Conservation (phyloP, 2,888 invertebrate species). For the Drosophila falleni region DNA sequence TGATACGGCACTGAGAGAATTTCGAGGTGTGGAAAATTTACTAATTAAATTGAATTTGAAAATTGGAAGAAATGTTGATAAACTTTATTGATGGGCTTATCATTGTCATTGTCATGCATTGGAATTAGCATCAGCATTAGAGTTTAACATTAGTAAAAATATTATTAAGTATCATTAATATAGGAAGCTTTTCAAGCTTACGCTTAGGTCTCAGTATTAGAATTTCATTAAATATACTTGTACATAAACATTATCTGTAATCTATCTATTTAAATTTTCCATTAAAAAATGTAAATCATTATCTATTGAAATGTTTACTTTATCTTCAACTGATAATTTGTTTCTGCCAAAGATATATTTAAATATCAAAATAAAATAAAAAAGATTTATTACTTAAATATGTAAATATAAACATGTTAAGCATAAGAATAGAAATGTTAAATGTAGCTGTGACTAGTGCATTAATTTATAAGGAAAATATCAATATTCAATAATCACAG, state of each 20-base stretch:
- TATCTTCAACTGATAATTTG: not conserved
- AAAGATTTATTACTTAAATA: no score
- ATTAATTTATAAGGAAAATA: no score
- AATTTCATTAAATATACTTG: no score
- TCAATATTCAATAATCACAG: not conserved
- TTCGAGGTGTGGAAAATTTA: not conserved
- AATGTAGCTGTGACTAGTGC: no score
- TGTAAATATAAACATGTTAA: no score
- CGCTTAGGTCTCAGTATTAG: no score
- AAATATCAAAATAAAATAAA: no score
- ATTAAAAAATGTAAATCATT: not conserved
- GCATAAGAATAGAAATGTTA: no score
- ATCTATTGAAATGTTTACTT: not conserved
- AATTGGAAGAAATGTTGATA: no score
- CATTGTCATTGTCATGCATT: no score
- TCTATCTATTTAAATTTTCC: not conserved
- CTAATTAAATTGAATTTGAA: no score
- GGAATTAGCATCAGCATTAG: not conserved
- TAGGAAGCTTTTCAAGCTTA: not conserved
- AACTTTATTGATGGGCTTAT: no score
- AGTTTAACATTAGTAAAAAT: not conserved
- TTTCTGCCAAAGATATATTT: not conserved
- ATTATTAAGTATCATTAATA: not conserved
- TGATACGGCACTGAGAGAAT: slow-evolving; percentile 1
- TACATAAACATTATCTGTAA: not conserved